Percentiles rank a stretch among this genome's conserved stretches.
Conservation (phyloP, 1,140 invertebrate species). For the Melanaphis sacchari region DNA sequence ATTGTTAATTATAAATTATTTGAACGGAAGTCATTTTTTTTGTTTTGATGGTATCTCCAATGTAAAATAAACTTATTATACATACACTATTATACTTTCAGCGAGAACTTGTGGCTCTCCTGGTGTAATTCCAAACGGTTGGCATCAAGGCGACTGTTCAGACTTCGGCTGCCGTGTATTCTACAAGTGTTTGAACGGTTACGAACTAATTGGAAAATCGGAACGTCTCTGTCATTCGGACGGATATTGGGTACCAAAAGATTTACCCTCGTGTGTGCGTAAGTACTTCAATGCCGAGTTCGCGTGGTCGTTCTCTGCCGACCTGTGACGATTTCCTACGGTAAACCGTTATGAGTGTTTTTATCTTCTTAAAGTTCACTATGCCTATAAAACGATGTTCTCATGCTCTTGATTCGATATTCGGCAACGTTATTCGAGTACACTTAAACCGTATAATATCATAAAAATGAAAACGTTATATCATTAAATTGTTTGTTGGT, state of each 20-base stretch:
- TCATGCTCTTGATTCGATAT: background rate
- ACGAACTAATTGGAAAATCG: constrained; percentile 84
- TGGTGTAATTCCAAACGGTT: constrained; percentile 86
- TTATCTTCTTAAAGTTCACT: background rate
- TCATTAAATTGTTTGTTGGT: background rate
- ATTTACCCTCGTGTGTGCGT: constrained; percentile 88
- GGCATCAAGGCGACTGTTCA: constrained; percentile 90
- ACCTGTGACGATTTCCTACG: constrained; percentile 7
- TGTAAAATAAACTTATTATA: no score
- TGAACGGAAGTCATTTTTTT: no score
- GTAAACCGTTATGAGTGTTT: background rate
- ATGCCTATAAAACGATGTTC: no score
- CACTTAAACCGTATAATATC: background rate
- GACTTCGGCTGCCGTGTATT: constrained; percentile 89
- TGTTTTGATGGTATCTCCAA: no score
- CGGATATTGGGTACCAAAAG: constrained; percentile 87
- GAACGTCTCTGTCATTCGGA: constrained; percentile 86
- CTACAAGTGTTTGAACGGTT: constrained; percentile 92
- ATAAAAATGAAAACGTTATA: background rate
- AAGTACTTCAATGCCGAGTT: constrained; percentile 62
- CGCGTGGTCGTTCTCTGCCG: constrained; percentile 11
- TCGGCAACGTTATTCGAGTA: background rate
- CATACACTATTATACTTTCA: constrained; percentile 62
- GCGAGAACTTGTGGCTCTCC: constrained; percentile 87
- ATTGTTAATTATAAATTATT: no score